phyloP scores from a whole-genome alignment of 2,113 vertebrate species.

The Ibidorhyncha struthersii region DNA sequence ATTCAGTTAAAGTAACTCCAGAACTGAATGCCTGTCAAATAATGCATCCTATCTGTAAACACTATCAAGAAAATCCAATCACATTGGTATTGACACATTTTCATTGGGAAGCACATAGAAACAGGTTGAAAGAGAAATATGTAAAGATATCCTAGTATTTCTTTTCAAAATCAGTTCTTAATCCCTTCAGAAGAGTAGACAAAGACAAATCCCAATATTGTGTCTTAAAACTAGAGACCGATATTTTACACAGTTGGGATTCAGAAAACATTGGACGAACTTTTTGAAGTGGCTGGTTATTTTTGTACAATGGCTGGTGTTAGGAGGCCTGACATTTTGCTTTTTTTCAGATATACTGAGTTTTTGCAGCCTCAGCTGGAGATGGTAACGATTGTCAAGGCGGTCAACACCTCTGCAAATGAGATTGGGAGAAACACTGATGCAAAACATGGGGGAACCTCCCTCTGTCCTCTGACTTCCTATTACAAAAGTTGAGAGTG shows the following conservation, averaged over 20 bases:
- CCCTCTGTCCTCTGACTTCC: not conserved
- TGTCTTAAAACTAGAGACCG: not conserved
- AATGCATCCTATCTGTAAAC: constrained; percentile 54
- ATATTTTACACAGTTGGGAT: not conserved
- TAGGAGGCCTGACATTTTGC: not conserved
- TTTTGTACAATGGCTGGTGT: not conserved
- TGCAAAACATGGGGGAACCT: not conserved
- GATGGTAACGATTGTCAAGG: not conserved
- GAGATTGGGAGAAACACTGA: not conserved
- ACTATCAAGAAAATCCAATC: constrained; percentile 63
- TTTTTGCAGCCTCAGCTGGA: not conserved
- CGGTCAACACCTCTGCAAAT: not conserved
- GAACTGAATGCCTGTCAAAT: constrained; percentile 54
- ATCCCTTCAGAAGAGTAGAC: not conserved
- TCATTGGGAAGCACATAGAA: constrained; percentile 3
- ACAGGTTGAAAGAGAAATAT: not conserved
- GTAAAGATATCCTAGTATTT: not conserved
- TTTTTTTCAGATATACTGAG: not conserved
- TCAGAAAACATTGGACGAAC: not conserved
- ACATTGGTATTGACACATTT: constrained; percentile 59
- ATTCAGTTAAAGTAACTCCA: constrained; percentile 60
- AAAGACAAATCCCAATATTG: not conserved
- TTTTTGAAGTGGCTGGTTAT: not conserved
- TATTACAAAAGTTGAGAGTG: not conserved
- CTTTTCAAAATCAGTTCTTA: not conserved